phyloP scores from a whole-genome alignment of 2,888 invertebrate genomes.

The Synanthedon andrenaeformis region DNA sequence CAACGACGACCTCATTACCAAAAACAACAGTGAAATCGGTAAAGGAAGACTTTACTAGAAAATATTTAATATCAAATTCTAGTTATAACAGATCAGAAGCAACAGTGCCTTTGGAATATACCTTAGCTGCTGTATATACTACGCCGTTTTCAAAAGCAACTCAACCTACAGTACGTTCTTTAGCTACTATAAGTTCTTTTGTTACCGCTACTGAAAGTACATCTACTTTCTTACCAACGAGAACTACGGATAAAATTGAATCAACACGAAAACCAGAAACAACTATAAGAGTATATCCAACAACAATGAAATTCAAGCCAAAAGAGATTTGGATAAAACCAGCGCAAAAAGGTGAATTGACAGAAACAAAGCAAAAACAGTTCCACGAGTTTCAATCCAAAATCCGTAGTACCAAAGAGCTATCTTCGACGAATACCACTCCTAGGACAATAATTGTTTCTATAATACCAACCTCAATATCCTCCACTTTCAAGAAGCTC shows the following conservation, averaged over 20 bases:
- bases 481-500: slow-evolving; percentile 55
- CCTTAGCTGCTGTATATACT: not conserved
- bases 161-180: no score
- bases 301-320: slow-evolving; percentile 52
- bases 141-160: not conserved
- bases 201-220: slow-evolving; percentile 10
- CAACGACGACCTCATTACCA: not conserved
- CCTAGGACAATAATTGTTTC: slow-evolving; percentile 62
- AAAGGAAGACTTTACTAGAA: not conserved
- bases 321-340: slow-evolving; percentile 66
- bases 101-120: not conserved
- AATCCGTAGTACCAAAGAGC: slow-evolving; percentile 32
- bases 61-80: not conserved
- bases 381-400: slow-evolving; percentile 28
- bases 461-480: slow-evolving; percentile 61
- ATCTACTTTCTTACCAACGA: slow-evolving; percentile 9
- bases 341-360: slow-evolving; percentile 59
- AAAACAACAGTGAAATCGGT: not conserved
- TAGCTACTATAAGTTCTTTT: no score
- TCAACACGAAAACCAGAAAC: slow-evolving; percentile 34
- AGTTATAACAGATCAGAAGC: not conserved
- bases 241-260: slow-evolving; percentile 17
- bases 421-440: slow-evolving; percentile 37
- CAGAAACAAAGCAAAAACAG: slow-evolving; percentile 38
- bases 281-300: slow-evolving; percentile 28